Base-by-base conservation (phyloP, 2,113 vertebrate species). In the Alethe castanea region DNA sequence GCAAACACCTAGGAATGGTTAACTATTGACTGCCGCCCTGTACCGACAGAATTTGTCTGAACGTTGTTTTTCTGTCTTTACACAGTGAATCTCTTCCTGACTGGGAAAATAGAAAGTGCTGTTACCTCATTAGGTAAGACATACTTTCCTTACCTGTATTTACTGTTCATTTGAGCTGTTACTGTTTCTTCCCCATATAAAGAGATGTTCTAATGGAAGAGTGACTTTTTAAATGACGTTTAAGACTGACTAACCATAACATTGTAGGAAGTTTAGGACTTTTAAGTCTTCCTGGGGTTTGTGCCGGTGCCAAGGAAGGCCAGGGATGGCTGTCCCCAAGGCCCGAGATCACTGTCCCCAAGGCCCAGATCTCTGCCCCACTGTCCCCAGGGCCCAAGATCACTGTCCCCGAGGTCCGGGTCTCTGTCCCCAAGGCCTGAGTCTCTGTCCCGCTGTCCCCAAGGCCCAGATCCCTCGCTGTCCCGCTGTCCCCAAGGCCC, bases 41-140 rank as follows among this genome's bases (percentile, higher is more conserved):
- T 44, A 36, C 45, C 1, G 0, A 35, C 72, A 22, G 31, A 91
- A 57, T 70, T 47, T 81, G 25, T 57, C 25, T 81, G 26, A 96
- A 92, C 22, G 0, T 72, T 76, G 5, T 90, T 90, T 87, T 93
- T 94, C 28, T 96, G 45, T 97, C 89, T 95, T 97, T 96, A 70
- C 88, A 64, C 97, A 98, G 98, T 98, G 96, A 98, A 98, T 92
- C 97, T 98, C 77, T 96, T 98, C 88, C 95, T 98, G 90, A 97
- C 96, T 2, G 98, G 98, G 82, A 98, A 97, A 84, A 97, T 97
- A 73, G 97, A 98, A 94, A 97, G 97, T 14, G 97, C 98, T 26
- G 97, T 98, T 78, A 97, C 98, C 24, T 98, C 98, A 50, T 88
- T 98, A 95, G 98, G 98, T 98, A 89, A 95, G 74, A 45, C 1